Evolutionary conservation across 2,888 invertebrate species (phyloP), one percentile per base, ranked within the genome.

Genomic region (Ennomos erosarius): DNA sequence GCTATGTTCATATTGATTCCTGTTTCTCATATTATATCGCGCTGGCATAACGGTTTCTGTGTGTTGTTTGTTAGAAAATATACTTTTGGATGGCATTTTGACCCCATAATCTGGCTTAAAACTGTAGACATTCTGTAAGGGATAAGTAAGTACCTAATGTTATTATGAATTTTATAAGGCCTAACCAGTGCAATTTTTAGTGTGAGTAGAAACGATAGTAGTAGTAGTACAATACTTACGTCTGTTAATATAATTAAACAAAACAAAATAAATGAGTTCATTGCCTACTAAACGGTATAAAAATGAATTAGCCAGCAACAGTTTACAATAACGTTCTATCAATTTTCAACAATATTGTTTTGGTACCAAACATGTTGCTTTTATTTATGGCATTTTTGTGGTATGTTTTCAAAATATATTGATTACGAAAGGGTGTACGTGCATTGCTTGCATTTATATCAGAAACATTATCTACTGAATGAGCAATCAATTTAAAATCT

Each of bases 41-140:
- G 77, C 76, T 1, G 75, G 76, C 9, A 63, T 68, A 34, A 75
- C 56, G 51, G 59, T 49, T 11, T 71, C 68, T 47, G 52, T 45
- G 6, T 54, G 39, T 57, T 60, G 67, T 46, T 72, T 68, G 16
- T 70, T 67, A 3, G 64, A 55, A 52, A 68, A 55, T 62, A 69
- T 55, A 61, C 58, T 56, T 65, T 55, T 58, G 13, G 62, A 58
- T 47, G 59, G 56, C 43, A 48, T 57, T 48, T 59, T 47, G 40
- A 62, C 54, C 10, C 62, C 38, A 44, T 68, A 55, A 36, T 68
- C 65, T 35, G 71, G 52, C 34, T 67, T 71, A 50, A 67, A 66
- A 51, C 70, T 55, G 34, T 57, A 44, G 12, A 67, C 59, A 38
- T 54, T 62, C 78, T 79, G 71, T n/a, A 73, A 76, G 50, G 51